These are phyloP conservation scores for Drosophila mojavensis DNA, from an alignment of 1,140 invertebrate genomes.

Conservation along the genomic window DNA sequence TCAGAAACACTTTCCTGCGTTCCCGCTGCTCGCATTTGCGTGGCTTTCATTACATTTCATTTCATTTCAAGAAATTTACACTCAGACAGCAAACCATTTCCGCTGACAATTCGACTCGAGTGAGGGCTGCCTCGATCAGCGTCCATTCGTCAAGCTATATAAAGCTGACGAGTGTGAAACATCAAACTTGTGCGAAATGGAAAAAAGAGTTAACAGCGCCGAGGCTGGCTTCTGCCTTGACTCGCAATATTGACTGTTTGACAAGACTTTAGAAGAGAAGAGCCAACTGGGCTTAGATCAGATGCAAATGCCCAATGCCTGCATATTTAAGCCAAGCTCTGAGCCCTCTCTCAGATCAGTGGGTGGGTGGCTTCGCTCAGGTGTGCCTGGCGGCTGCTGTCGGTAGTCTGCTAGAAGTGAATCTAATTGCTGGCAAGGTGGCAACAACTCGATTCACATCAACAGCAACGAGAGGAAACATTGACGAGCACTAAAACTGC, in stretches of 20 bases:
- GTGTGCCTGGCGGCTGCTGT: background rate
- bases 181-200: slow-evolving; percentile 48
- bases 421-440: slow-evolving; percentile 50
- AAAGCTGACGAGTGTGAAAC: slow-evolving; percentile 42
- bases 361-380: slow-evolving; percentile 50
- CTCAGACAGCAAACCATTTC: slow-evolving; percentile 60
- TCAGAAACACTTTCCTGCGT: slow-evolving; percentile 21
- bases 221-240: slow-evolving; percentile 11
- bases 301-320: no score
- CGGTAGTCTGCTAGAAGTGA: slow-evolving; percentile 52
- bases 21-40: no score
- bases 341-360: slow-evolving; percentile 10
- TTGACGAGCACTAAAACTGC: slow-evolving; percentile 55
- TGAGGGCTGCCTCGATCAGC: slow-evolving; percentile 39
- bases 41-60: slow-evolving; percentile 58
- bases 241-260: background rate
- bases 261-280: background rate
- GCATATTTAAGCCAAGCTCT: no score
- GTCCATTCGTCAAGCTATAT: slow-evolving; percentile 60
- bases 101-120: slow-evolving; percentile 33
- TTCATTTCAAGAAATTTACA: slow-evolving; percentile 67
- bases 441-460: slow-evolving; percentile 5
- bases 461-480: slow-evolving; percentile 9
- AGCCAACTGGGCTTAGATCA: no score
- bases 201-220: slow-evolving; percentile 44